These are phyloP conservation scores for Phyllotreta striolata DNA, from an alignment of 2,888 invertebrate genomes.

Conservation along the genomic window DNA sequence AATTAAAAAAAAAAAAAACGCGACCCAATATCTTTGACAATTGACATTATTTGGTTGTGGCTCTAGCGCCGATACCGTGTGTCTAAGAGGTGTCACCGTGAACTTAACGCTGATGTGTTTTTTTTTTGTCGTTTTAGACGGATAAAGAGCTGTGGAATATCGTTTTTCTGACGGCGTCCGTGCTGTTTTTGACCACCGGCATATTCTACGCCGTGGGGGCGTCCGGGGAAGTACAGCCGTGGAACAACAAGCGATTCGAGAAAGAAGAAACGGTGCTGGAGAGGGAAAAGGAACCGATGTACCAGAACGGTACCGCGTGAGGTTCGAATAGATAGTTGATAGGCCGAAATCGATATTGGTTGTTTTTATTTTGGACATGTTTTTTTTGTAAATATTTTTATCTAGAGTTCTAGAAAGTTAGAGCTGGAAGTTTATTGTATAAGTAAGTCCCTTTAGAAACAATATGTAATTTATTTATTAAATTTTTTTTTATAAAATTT, in stretches of 20 bases:
- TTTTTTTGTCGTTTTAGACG: constrained; percentile 38
- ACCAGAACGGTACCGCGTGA: constrained; percentile 24
- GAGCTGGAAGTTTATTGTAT: constrained; percentile 9
- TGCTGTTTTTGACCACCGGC: constrained; percentile 36
- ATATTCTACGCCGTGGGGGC: constrained; percentile 39
- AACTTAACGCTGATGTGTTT: constrained; percentile 3
- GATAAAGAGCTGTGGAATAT: constrained; percentile 41
- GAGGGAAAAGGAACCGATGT: constrained; percentile 37
- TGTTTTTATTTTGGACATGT: constrained; percentile 16
- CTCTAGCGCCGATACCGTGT: background rate
- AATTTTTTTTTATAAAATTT: constrained; percentile 20
- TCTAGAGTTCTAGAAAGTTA: constrained; percentile 20
- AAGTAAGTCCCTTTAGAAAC: constrained; percentile 16
- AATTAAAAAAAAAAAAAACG: too few species aligned
- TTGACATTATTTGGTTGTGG: too few species aligned
- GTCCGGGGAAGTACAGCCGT: constrained; percentile 44
- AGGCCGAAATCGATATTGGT: constrained; percentile 23
- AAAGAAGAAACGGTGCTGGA: constrained; percentile 24
- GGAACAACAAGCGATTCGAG: constrained; percentile 39
- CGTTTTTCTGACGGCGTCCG: constrained; percentile 38
- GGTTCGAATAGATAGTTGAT: constrained; percentile 18
- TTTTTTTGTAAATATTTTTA: constrained; percentile 21
- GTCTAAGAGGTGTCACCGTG: background rate
- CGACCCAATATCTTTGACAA: too few species aligned
- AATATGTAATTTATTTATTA: constrained; percentile 27